Base-by-base conservation (phyloP, 2,113 vertebrate genomes). In the Callaeas wilsoni region DNA sequence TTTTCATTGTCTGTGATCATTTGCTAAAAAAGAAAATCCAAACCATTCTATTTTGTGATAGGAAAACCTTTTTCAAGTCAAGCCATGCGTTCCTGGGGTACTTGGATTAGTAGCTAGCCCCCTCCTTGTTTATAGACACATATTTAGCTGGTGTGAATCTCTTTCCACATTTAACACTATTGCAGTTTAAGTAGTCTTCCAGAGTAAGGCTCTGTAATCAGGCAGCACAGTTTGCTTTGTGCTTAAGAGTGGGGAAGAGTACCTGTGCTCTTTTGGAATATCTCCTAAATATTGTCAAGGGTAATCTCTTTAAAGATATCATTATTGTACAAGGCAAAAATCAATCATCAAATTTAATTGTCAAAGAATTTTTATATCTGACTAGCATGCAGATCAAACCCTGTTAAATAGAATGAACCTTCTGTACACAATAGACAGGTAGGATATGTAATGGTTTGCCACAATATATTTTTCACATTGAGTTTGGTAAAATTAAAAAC, bases 1-100 rank as follows among this genome's bases (percentile, higher is more conserved):
- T 96, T 95, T 93, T 85, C 79, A 59, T 73, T 12, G 8, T 82
- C 59, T 86, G 85, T 75, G 60, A 88, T 96, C 13, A 44, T 91
- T 96, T 93, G 57, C 59, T 85, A 55, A 79, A 91, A 92, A 49
- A 22, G 3, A 47, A 71, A 77, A 35, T 26, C 17, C 23, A 73
- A 88, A 42, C 29, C 30, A n/a, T 90, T 89, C 62, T 59, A 26
- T 78, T 93, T 92, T 94, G 21, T 49, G 60, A 47, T 14, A 69
- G 59, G 27, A 83, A 92, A 89, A 49, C 59, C 65, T 82, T 42
- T 47, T 62, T 59, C 55, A 65, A 93, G 44, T 39, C 41, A 52
- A 95, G 25, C n/a, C 35, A 19, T 16, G 10, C 8, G 4, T 78
- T 87, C 79, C 68, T 71, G 42, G 52, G 69, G 67, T 78, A 53